Percentiles rank a stretch among this genome's conserved stretches.
Conservation (phyloP, 2,797 vertebrate species). For the Sternotherus odoratus region DNA sequence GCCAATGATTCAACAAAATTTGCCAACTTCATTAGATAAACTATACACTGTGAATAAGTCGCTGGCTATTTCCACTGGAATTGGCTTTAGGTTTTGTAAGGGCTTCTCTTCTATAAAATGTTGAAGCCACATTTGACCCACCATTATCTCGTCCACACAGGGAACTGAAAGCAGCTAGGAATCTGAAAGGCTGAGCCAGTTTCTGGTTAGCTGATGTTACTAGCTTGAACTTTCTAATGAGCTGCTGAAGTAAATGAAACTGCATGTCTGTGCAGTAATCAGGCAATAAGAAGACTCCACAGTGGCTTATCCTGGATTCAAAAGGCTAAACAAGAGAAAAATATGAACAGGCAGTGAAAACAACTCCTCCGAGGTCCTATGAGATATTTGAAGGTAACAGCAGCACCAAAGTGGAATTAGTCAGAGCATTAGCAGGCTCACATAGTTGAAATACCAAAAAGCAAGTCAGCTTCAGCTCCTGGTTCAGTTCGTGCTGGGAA, state of each 20-base stretch:
- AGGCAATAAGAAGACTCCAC: not conserved
- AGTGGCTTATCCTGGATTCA: not conserved
- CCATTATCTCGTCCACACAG: fast-evolving
- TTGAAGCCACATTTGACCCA: not conserved
- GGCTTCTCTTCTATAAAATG: not conserved
- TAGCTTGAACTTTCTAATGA: not conserved
- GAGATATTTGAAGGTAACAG: not conserved
- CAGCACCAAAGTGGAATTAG: fast-evolving
- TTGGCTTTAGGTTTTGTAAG: not conserved
- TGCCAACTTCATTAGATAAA: fast-evolving
- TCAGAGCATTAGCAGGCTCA: not conserved
- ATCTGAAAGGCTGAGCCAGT: not conserved
- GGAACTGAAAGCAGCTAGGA: not conserved
- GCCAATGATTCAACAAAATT: not conserved
- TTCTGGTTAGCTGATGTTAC: not conserved
- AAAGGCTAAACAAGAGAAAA: fast-evolving
- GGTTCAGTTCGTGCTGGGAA: not conserved
- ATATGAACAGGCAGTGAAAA: not conserved
- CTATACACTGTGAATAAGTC: not conserved
- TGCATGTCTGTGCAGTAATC: fast-evolving
- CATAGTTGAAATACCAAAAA: fast-evolving
- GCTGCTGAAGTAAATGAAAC: not conserved
- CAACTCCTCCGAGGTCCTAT: not conserved
- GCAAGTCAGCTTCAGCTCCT: not conserved
- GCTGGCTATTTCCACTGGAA: not conserved